Base-by-base conservation (phyloP, 2,113 vertebrate species). In the Platycercus adscitus region DNA sequence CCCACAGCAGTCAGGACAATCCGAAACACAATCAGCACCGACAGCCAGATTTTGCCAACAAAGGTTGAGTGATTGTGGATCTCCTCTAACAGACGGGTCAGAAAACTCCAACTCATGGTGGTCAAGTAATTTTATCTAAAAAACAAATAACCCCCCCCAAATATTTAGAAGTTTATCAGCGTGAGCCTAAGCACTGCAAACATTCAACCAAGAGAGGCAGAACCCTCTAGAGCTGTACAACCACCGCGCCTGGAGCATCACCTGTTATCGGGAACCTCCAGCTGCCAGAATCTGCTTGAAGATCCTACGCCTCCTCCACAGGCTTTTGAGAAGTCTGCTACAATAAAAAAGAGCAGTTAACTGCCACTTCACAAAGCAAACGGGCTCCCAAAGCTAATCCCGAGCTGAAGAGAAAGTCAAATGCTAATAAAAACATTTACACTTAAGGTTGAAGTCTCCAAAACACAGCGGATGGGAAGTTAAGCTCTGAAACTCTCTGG, bases 21-120 rank as follows among this genome's bases (percentile, higher is more conserved):
- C 84, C 99, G 99, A 96, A 99, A 99, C 69, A 99, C 99, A 43
- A 99, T 99, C 96, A 99, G 94, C 77, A 99, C 98, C 1, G 99
- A 99, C 98, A 99, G 98, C 99, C 99, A 99, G 98, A 99, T 99
- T 97, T 99, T 99, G 97, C 99, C 99, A 91, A 99, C 99, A 88
- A 99, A 99, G 33, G 99, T 99, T 84, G 99, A 99, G 94, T 99
- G 99, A 97, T 99, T 99, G 98, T 99, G 99, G 98, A 99, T 99
- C 98, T 99, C 99, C 98, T 99, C 99, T 96, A 99, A 98, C 96
- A 99, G 98, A 88, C 99, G 99, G 41, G 99, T 99, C 98, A 99
- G 98, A 97, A 99, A 99, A 98, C 99, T 99, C 99, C 99, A 99
- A 97, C 99, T 99, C 99, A 99, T 99, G 98, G 98, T 98, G 99